Evolutionary conservation across 2,888 invertebrate species (phyloP).

Genomic region (Watsonalla binaria): DNA sequence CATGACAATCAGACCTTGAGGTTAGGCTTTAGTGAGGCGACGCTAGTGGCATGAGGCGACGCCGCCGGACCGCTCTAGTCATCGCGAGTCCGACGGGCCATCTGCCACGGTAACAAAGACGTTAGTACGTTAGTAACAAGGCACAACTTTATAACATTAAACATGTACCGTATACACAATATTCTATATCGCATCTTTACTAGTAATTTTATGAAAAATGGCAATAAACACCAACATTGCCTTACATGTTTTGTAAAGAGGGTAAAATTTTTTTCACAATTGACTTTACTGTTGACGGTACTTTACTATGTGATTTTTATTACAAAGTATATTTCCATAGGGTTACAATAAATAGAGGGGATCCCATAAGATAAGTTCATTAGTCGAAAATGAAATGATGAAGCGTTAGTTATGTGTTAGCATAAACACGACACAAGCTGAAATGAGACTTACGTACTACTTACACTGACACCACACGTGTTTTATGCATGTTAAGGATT

Average conservation of each 20-base stretch:
- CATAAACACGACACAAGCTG: slow-evolving; percentile 58
- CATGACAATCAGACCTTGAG: slow-evolving; percentile 60
- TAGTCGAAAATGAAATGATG: slow-evolving; percentile 43
- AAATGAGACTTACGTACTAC: slow-evolving; percentile 29
- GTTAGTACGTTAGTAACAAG: neutral
- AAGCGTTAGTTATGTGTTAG: slow-evolving; percentile 55
- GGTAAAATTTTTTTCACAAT: too few relatives aligned
- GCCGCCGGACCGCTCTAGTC: slow-evolving; percentile 75
- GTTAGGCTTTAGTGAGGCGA: slow-evolving; percentile 54
- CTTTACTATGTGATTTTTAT: too few relatives aligned
- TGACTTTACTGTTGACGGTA: too few relatives aligned
- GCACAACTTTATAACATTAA: neutral
- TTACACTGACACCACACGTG: slow-evolving; percentile 11
- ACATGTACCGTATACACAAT: too few relatives aligned
- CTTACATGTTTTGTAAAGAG: too few relatives aligned
- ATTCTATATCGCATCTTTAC: too few relatives aligned
- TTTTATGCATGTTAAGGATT: neutral
- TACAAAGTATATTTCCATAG: slow-evolving; percentile 10
- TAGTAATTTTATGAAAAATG: too few relatives aligned
- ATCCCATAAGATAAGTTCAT: slow-evolving; percentile 18
- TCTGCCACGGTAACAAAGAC: slow-evolving; percentile 30
- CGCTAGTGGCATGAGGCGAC: slow-evolving; percentile 64
- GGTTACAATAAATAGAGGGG: slow-evolving; percentile 7
- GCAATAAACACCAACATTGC: too few relatives aligned
- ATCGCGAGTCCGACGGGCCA: slow-evolving; percentile 73